Conservation (phyloP, 2,888 invertebrate genomes). For the Ptychoptera contaminata region DNA sequence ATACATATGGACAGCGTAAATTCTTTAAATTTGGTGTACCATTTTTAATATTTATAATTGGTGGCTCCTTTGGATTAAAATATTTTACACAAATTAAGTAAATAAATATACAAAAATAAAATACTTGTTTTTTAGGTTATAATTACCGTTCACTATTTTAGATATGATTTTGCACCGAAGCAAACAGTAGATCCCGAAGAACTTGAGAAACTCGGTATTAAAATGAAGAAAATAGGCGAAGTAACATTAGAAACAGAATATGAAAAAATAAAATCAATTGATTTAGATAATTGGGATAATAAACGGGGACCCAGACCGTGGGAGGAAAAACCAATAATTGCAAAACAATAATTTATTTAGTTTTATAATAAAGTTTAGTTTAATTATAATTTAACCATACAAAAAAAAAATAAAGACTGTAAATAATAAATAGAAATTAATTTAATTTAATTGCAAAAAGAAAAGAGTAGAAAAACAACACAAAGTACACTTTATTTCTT, state of each 20-base stretch:
- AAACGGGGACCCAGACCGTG: constrained; percentile 73
- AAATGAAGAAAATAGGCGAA: constrained; percentile 45
- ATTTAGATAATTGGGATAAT: constrained; percentile 75
- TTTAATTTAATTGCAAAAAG: too few species aligned
- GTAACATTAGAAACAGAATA: constrained; percentile 59
- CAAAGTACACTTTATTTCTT: too few species aligned
- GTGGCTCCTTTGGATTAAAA: constrained; percentile 59
- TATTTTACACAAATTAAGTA: constrained; percentile 63
- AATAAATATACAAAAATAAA: constrained; percentile 7
- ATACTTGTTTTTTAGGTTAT: constrained; percentile 6
- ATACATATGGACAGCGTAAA: constrained; percentile 15
- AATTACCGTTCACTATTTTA: constrained; percentile 16
- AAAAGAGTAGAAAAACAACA: too few species aligned
- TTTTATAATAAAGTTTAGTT: neutral
- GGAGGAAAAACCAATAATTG: constrained; percentile 45
- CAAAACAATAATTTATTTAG: too few species aligned
- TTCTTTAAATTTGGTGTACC: constrained; percentile 49
- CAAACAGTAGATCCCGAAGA: constrained; percentile 44
- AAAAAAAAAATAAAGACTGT: neutral
- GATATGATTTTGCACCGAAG: constrained; percentile 43
- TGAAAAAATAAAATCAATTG: constrained; percentile 53
- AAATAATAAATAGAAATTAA: neutral
- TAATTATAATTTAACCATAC: too few species aligned
- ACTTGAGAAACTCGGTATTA: constrained; percentile 47
- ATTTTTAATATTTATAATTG: constrained; percentile 53